Percentiles rank a stretch among this genome's conserved stretches.
Evolutionary conservation across 2,888 invertebrate genomes (phyloP).

Genomic region (Amphipyra berbera): DNA sequence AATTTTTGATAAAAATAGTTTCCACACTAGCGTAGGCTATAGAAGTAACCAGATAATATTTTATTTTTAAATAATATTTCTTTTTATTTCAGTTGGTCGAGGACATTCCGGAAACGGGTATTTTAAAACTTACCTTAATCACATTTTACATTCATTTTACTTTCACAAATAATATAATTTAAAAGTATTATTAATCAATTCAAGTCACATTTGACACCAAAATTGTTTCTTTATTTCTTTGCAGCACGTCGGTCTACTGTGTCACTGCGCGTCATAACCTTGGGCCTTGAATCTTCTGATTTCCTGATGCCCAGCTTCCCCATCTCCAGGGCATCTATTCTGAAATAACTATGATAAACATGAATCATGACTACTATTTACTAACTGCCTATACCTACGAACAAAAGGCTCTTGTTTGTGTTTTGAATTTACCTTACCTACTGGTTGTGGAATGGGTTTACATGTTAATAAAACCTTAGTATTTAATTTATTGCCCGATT

Average conservation of each 20-base stretch:
- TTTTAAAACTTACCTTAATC: constrained; percentile 13
- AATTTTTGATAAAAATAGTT: too few species aligned
- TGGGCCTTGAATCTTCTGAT: constrained; percentile 69
- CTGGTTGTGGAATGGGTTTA: not conserved
- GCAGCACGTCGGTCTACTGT: constrained; percentile 80
- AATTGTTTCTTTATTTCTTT: constrained; percentile 15
- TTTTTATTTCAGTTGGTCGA: constrained; percentile 76
- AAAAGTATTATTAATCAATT: too few species aligned
- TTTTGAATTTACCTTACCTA: not conserved
- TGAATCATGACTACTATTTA: too few species aligned
- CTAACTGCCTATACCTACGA: too few species aligned
- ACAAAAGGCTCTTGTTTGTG: too few species aligned
- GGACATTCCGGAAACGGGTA: constrained; percentile 79
- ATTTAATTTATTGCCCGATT: too few species aligned
- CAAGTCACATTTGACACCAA: too few species aligned
- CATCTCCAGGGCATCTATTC: constrained; percentile 1
- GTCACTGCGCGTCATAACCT: constrained; percentile 81
- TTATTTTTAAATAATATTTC: too few species aligned
- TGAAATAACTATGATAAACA: constrained; percentile 13
- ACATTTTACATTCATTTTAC: not conserved
- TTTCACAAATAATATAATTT: too few species aligned
- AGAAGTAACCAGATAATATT: too few species aligned
- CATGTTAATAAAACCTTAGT: too few species aligned
- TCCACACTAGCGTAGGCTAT: too few species aligned
- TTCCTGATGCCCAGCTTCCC: not conserved